phyloP scores from a whole-genome alignment of 1,140 invertebrate species.

The Dendroctonus valens region DNA sequence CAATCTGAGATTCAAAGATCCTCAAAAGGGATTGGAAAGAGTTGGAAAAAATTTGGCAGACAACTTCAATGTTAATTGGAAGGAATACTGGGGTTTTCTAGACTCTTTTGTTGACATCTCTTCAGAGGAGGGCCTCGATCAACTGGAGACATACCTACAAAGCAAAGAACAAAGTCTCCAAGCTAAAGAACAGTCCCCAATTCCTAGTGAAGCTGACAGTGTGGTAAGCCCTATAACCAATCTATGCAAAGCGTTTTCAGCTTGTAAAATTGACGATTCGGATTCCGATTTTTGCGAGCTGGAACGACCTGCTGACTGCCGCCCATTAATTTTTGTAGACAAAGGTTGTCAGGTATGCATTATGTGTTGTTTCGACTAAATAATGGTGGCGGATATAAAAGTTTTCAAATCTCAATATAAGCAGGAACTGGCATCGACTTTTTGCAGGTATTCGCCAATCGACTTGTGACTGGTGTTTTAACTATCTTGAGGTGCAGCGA shows the following conservation, averaged over 20 bases:
- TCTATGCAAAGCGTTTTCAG: conserved; percentile 57
- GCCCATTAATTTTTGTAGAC: conserved; percentile 61
- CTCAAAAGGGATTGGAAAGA: conserved; percentile 80
- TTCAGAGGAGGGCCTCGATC: conserved; percentile 65
- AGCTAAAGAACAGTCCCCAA: conserved; percentile 18
- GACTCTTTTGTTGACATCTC: conserved; percentile 75
- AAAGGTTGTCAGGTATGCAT: conserved; percentile 57
- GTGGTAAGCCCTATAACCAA: conserved; percentile 57
- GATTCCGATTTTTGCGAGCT: conserved; percentile 5
- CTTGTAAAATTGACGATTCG: conserved; percentile 52
- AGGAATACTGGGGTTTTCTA: conserved; percentile 88
- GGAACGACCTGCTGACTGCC: conserved; percentile 16
- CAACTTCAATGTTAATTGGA: conserved; percentile 77
- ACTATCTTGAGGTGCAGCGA: conserved; percentile 39
- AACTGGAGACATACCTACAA: conserved; percentile 73
- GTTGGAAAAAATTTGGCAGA: conserved; percentile 77
- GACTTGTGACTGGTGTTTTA: conserved; percentile 56
- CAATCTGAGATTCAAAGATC: conserved; percentile 67
- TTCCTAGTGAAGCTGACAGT: conserved; percentile 2
- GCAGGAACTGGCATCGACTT: no score
- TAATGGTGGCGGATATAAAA: no score
- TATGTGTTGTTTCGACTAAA: no score
- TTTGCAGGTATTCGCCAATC: conserved; percentile 59
- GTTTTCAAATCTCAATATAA: no score
- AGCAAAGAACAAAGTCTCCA: conserved; percentile 14